Evolutionary conservation across 2,797 vertebrate species (phyloP), one percentile per base, ranked within the genome.

Genomic region (Coregonus sp.): DNA sequence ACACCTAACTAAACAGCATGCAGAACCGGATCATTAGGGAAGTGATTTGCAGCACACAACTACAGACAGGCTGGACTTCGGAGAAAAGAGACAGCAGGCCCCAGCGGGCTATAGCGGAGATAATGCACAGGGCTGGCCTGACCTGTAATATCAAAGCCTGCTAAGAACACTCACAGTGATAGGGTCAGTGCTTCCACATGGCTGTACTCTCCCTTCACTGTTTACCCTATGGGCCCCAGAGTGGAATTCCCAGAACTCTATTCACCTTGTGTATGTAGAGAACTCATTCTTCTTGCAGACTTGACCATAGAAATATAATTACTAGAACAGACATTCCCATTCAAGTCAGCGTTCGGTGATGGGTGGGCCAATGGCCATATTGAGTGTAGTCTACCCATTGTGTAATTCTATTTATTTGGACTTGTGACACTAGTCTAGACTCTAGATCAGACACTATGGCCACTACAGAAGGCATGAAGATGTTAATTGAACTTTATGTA

Each of bases 11-110:
- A 78, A 84, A 33, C 66, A 73, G 52, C 15, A 35, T 0, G 20
- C 7, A 66, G 54, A 61, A 81, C 75, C 1, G 63, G 50, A 75
- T 76, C 65, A 83, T 75, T 79, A 72, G 29, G 5, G 29, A 31
- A 72, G 76, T 77, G 61, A 29, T 67, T 79, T 31, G 33, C 68
- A 11, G 37, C n/a, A 47, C 6, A 15, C 25, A 25, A 33, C 16
- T 50, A 47, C 18, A 47, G 18, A 70, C 69, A 50, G n/a, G 69
- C 20, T 25, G n/a, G n/a, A 47, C 25, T 25, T 15, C 20, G 1
- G 25, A 25, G 25, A 25, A 25, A 25, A 25, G 25, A 29, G 40
- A 37, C 1, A 29, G 47, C 1, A 6, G 20, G 29, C 47, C 2
- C 11, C 31, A 65, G 33, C 37, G 0, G 16, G 75, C 71, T 31